Base-by-base conservation (phyloP, 2,113 vertebrate species). In the Strigops habroptila region DNA sequence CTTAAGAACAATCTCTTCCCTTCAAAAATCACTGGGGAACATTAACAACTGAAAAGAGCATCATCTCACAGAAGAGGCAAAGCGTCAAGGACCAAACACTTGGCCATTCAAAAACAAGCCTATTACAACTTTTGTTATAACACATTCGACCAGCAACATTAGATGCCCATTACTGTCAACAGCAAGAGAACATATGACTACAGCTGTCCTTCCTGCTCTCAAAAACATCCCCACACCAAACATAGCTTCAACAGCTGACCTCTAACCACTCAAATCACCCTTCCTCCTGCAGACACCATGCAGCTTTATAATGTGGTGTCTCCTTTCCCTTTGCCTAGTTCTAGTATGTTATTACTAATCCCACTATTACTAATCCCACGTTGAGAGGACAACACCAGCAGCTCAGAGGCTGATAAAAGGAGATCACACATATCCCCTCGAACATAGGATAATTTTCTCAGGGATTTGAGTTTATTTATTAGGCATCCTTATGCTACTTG, bases 381-480 rank as follows among this genome's bases (percentile, higher is more conserved):
- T 67, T 51, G 71, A 68, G 71, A 91, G 85, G 70, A 91, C 49
- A 90, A 87, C 84, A 92, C n/a, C 84, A 93, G 78, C 82, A 91
- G 93, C 91, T 95, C 92, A 88, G 90, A 78, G 74, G 48, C 83
- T 67, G 86, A 92, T 93, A 92, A 64, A 88, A 84, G 69, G 57
- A 96, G 92, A 90, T 94, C 93, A 88, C 73, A 65, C 48, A 81
- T 33, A 95, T 91, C 65, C 84, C 80, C 86, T 94, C 80, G 94
- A 96, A 97, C 76, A 76, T 82, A 82, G 57, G 73, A 93, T 67
- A 30, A 35, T 95, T 95, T 96, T 88, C 80, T 65, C 86, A 80
- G 59, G 76, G 79, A 87, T 96, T 91, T 97, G 78, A 79, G 43
- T 46, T 91, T 95, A 83, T 95, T 96, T 94, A 83, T 95, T 93